Evolutionary conservation across 2,888 invertebrate genomes (phyloP).

Genomic region (Acleris literana): DNA sequence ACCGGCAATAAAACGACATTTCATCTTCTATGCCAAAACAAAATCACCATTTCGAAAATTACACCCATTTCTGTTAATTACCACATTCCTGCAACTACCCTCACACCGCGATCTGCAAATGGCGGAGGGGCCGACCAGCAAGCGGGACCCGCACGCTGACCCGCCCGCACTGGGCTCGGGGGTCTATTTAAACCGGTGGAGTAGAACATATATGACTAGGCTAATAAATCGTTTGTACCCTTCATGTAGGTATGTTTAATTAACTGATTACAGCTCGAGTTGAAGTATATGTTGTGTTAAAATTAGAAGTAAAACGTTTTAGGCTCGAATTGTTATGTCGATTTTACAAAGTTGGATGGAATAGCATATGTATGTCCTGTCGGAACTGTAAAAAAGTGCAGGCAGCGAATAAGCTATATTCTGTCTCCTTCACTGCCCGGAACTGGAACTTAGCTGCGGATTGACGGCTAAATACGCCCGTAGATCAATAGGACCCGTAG

Average conservation of each 20-base stretch:
- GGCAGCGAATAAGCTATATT: too few species aligned
- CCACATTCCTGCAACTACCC: conserved; percentile 30
- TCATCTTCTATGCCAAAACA: background rate
- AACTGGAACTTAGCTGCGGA: too few species aligned
- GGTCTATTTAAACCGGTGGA: background rate
- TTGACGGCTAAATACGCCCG: too few species aligned
- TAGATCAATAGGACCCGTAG: too few species aligned
- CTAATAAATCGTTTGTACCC: conserved; percentile 29
- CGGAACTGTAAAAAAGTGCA: too few species aligned
- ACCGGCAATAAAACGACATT: too few species aligned
- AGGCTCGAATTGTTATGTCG: too few species aligned
- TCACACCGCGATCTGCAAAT: conserved; percentile 20
- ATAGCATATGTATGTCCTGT: too few species aligned
- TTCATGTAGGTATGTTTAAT: conserved; percentile 34
- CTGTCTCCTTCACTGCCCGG: too few species aligned
- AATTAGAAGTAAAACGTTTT: too few species aligned
- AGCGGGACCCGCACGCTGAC: background rate
- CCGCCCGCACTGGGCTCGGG: background rate
- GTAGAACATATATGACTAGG: conserved; percentile 1
- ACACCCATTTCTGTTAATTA: conserved; percentile 34
- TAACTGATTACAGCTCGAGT: conserved; percentile 31
- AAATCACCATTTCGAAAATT: conserved; percentile 33
- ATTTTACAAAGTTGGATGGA: too few species aligned
- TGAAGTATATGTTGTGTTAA: background rate
- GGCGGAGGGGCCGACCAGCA: background rate